These are phyloP conservation scores for Chanos chanos DNA, from an alignment of 2,797 vertebrate genomes.

Conservation along the genomic window DNA sequence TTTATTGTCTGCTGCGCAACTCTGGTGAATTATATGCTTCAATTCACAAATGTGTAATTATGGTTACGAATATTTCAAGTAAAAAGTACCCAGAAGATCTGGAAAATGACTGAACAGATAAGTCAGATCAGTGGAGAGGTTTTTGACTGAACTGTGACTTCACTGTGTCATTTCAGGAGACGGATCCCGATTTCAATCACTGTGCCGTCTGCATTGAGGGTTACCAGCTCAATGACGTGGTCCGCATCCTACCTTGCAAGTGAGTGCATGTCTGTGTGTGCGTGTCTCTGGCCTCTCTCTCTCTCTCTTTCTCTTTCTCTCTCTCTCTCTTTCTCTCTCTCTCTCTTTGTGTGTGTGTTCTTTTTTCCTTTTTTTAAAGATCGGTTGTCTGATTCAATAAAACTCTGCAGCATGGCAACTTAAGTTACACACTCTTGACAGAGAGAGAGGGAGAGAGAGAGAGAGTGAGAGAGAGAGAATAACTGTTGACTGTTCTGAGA, in stretches of 20 bases:
- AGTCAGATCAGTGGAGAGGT: not conserved
- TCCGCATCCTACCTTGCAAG: constrained; percentile 97
- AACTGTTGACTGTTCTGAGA: not conserved
- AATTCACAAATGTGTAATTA: no score
- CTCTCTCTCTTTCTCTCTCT: not conserved
- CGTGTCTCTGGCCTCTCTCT: not conserved
- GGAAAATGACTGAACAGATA: no score
- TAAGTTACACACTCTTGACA: no score
- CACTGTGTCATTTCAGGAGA: constrained; percentile 75
- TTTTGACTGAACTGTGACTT: not conserved
- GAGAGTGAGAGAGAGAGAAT: not conserved
- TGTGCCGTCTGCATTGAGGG: constrained; percentile 97
- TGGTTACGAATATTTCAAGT: no score
- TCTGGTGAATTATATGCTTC: no score
- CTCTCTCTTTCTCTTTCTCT: not conserved
- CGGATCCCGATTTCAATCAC: constrained; percentile 95
- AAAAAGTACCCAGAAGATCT: no score
- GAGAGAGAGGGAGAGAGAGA: not conserved
- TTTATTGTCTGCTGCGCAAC: not conserved
- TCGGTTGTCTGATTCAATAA: not conserved
- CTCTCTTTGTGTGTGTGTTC: not conserved
- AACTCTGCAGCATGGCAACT: not conserved
- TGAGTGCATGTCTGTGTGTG: constrained; percentile 62
- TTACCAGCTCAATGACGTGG: constrained; percentile 94
- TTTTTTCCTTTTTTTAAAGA: not conserved